Conservation (phyloP, 1,140 invertebrate species). For the Drosophila orosa region DNA sequence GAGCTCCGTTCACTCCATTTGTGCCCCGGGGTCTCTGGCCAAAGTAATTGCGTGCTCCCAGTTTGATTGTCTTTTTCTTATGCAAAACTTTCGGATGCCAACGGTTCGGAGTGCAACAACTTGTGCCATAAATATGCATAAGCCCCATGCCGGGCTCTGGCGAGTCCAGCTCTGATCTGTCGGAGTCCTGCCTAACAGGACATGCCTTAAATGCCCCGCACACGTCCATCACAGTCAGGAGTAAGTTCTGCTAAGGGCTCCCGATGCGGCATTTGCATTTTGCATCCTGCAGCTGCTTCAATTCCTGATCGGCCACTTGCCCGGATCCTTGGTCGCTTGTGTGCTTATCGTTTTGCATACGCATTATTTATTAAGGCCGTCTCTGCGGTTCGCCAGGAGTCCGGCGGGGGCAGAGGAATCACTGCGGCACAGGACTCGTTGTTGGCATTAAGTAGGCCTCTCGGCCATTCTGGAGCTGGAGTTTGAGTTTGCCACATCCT, state of each 20-base stretch:
- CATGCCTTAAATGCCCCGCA: conserved; percentile 63
- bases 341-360: conserved; percentile 76
- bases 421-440: conserved; percentile 30
- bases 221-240: conserved; percentile 64
- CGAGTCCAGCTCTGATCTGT: conserved; percentile 12
- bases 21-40: conserved; percentile 7
- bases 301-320: conserved; percentile 59
- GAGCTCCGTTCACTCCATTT: conserved; percentile 9
- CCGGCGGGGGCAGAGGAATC: conserved; percentile 14
- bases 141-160: conserved; percentile 29
- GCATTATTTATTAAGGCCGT: conserved; percentile 71
- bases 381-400: conserved; percentile 19
- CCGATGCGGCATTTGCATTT: conserved; percentile 62
- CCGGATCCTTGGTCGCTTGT: conserved; percentile 45
- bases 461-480: conserved; percentile 6
- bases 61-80: conserved; percentile 56
- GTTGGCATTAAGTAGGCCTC: conserved; percentile 65
- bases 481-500: conserved; percentile 8
- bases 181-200: conserved; percentile 56
- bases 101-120: conserved; percentile 55
- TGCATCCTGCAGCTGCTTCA: conserved; percentile 39
- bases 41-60: conserved; percentile 49
- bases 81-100: conserved; percentile 58
- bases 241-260: neutral
- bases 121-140: conserved; percentile 76